phyloP scores from a whole-genome alignment of 2,797 vertebrate species.

The Lophotriccus pileatus region DNA sequence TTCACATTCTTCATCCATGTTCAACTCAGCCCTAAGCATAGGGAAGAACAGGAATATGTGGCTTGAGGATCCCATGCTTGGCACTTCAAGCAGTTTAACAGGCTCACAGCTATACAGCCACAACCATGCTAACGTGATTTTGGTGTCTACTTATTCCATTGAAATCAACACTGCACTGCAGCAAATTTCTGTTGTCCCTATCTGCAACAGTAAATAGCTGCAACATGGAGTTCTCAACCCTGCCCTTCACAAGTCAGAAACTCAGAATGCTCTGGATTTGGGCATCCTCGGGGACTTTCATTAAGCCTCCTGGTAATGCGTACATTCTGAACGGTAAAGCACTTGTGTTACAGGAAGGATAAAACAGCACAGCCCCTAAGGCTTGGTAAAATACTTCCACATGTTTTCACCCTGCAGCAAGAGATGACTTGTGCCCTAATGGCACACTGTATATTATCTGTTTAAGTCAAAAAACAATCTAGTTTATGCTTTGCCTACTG shows the following conservation, averaged over 20 bases:
- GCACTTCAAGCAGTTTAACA: neutral
- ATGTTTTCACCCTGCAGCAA: neutral
- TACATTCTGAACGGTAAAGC: neutral
- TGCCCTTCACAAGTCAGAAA: neutral
- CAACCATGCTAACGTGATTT: neutral
- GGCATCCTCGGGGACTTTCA: neutral
- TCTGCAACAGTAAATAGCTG: neutral
- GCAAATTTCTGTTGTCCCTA: neutral
- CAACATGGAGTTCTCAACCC: neutral
- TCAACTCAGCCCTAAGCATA: neutral
- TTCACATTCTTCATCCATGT: neutral
- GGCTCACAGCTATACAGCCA: fast-evolving
- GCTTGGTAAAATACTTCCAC: neutral
- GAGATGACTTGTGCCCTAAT: neutral
- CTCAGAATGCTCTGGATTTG: neutral
- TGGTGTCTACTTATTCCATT: neutral
- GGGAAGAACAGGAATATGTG: neutral
- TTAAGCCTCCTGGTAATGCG: neutral
- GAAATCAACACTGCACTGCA: neutral
- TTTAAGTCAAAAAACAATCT: neutral
- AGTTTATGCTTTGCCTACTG: neutral
- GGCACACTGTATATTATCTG: neutral
- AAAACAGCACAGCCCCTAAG: neutral
- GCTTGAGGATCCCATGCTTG: neutral
- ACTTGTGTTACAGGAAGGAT: neutral